Evolutionary conservation across 2,113 vertebrate genomes (phyloP), one percentile per base, ranked within the genome.

Genomic region (Trinectes maculatus): DNA sequence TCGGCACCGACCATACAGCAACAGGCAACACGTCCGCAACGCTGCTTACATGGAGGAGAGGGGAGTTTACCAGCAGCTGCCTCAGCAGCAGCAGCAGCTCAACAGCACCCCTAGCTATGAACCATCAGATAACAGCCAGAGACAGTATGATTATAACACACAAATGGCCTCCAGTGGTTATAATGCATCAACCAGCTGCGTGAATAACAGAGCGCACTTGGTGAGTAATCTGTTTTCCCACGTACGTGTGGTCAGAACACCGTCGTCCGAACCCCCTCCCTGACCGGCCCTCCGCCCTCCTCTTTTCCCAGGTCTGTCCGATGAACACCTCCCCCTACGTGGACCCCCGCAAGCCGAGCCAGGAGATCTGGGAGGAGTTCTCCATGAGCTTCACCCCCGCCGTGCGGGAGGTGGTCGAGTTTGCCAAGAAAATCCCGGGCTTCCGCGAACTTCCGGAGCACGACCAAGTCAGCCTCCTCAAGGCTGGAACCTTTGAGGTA

Each of bases 291-390:
- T 3, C 1, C 5, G 1, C 29, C 47, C 2, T 12, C 9, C 0
- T 57, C 5, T 52, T 21, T 22, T 3, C 13, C 15, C 85, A 98
- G 96, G 95, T 98, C 37, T 99, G 96, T 84, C 97, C 96, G 1
- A 99, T 96, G 96, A 96, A 94, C 89, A 92, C 91, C 43, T 95
- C 96, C 39, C 96, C 98, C 0, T 92, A 92, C 1, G 96, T 98
- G 86, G 95, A 97, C 86, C 94, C 97, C 51, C 88, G 84, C 84
- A 97, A 96, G 84, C 94, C 95, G 18, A 95, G 95, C 59, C 96
- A 98, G 88, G 95, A 98, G 87, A 86, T 99, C 81, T 99, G 98
- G 98, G 98, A 98, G 91, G 97, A 99, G 84, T 99, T 99, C 87
- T 98, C 98, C 22, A 88, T 94, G 94, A 98, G 96, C 83, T 99